Conservation (phyloP, 2,113 vertebrate genomes). For the Martes martes region DNA sequence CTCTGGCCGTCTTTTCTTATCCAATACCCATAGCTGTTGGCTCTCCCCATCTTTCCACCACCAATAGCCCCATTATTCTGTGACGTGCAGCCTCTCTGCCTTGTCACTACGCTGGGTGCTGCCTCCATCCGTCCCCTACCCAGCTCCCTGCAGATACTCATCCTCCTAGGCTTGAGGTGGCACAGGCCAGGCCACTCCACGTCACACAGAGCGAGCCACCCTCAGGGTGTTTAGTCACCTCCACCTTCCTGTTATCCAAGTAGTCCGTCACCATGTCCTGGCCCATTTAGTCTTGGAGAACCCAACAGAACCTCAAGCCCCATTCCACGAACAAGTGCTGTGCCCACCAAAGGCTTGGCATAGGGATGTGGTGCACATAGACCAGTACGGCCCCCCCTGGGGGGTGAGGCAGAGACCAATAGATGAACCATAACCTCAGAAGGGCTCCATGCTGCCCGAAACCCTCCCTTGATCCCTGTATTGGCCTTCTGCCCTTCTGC, state of each 20-base stretch:
- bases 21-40: not conserved
- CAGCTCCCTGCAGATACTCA: not conserved
- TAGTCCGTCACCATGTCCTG: not conserved
- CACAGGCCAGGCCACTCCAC: not conserved
- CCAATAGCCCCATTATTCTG: not conserved
- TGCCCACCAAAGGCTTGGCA: not conserved
- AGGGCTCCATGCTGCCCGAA: too few species aligned
- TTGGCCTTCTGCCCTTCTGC: not conserved
- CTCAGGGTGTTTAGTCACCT: not conserved
- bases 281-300: not conserved
- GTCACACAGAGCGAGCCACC: not conserved
- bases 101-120: not conserved
- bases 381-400: not conserved
- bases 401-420: not conserved
- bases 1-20: not conserved
- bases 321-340: not conserved
- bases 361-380: rapidly evolving
- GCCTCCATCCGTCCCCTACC: not conserved
- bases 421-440: not conserved
- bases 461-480: too few species aligned
- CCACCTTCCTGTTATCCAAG: not conserved
- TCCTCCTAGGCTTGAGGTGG: not conserved
- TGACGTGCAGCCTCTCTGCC: not conserved
- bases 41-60: not conserved
- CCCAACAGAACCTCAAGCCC: not conserved